These are phyloP conservation scores for Pogona vitticeps DNA, from an alignment of 2,113 vertebrate genomes.

Conservation along the genomic window DNA sequence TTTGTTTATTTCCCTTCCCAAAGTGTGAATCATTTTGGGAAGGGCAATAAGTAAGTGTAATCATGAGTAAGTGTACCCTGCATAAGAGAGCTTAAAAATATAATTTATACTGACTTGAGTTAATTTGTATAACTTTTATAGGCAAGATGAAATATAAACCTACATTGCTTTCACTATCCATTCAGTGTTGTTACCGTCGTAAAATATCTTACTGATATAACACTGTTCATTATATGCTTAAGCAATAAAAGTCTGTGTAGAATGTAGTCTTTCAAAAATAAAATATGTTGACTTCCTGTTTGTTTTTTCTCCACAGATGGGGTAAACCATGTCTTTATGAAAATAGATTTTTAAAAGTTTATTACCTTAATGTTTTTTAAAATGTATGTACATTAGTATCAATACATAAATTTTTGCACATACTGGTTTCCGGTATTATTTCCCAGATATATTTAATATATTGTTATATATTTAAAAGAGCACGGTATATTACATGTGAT, in stretches of 20 bases:
- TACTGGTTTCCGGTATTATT: not conserved
- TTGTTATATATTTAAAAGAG: not conserved
- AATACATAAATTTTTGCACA: conserved; percentile 6
- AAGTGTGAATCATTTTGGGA: no score
- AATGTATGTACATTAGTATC: not conserved
- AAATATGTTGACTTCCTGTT: conserved; percentile 23
- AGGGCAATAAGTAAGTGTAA: no score
- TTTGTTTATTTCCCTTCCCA: no score
- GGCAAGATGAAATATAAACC: not conserved
- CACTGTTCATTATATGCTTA: not conserved
- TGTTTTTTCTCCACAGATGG: conserved; percentile 47
- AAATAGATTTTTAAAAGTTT: not conserved
- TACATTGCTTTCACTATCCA: not conserved
- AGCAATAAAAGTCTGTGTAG: not conserved
- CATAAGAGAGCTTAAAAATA: not conserved
- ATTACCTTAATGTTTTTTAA: not conserved
- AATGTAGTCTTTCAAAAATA: not conserved
- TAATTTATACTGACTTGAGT: not conserved
- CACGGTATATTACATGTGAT: not conserved
- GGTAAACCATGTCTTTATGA: conserved; percentile 26
- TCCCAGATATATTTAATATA: not conserved
- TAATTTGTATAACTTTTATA: not conserved
- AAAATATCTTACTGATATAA: conserved; percentile 7
- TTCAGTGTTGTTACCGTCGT: not conserved
- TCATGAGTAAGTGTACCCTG: not conserved